Evolutionary conservation across 2,113 vertebrate species (phyloP), one percentile per base, ranked within the genome.

Genomic region (Oncorhynchus gorbuscha): DNA sequence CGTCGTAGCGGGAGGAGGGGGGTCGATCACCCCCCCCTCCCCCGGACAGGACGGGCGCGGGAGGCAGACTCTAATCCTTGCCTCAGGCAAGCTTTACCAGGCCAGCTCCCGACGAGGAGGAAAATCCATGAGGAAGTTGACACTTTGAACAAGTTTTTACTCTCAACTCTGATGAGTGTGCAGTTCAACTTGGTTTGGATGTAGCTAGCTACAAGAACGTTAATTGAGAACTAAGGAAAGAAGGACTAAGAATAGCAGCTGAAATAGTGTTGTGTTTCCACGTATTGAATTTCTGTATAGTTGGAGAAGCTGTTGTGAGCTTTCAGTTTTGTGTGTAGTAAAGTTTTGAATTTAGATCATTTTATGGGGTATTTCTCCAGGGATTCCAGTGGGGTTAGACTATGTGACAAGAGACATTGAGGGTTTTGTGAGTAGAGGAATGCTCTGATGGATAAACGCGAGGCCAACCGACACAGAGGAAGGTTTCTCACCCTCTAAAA

Each of bases 81-180:
- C 93, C 88, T 83, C 83, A 91, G 94, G 95, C 94, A 84, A 87
- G 82, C 88, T 90, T 90, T 88, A 28, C 22, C 82, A 85, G 83
- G 83, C 76, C 85, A 81, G 87, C 86, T 84, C 45, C 4, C 77
- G 87, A 18, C 4, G 69, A 48, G 69, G 14, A 81, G 61, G 82
- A 78, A 87, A 90, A 92, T 93, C 91, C 90, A 93, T 93, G 76
- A 74, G 79, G 88, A 91, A 91, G 86, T 89, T 86, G 79, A 66
- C 86, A 90, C 84, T 87, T 89, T 69, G 64, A 83, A 80, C 77
- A 87, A 91, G 79, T 90, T 87, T 89, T 78, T 85, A 80, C 78
- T 77, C 39, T 45, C 39, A 45, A 45, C 39, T 77, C 45, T 86
- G 86, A 85, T 84, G 86, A 87, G 76, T 76, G 77, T 82, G 82